phyloP scores from a whole-genome alignment of 2,797 vertebrate genomes.

The Thamnophis elegans region DNA sequence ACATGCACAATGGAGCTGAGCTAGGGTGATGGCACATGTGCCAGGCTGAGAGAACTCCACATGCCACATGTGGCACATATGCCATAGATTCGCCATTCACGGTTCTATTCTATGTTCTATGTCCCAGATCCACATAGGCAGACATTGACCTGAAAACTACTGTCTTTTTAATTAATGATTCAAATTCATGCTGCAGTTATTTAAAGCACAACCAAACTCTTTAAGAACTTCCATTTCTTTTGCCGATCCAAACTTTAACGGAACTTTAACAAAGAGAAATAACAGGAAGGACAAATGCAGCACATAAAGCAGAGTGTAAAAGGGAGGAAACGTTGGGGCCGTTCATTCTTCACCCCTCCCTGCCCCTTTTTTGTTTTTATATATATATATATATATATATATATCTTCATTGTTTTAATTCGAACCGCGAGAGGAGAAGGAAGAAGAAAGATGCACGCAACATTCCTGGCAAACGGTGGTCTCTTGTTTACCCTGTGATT shows the following conservation, averaged over 20 bases:
- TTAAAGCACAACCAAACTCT: conserved; percentile 75
- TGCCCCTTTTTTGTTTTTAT: no score
- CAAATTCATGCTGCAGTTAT: conserved; percentile 74
- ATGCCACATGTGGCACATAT: no score
- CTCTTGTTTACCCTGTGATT: conserved; percentile 14
- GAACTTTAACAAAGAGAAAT: conserved; percentile 72
- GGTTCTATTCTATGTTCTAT: background rate
- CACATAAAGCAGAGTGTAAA: conserved; percentile 54
- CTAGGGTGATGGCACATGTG: no score
- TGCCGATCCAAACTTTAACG: conserved; percentile 78
- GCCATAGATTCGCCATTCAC: no score
- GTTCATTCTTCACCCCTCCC: background rate
- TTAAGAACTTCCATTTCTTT: conserved; percentile 72
- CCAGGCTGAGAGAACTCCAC: no score
- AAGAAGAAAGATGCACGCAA: conserved; percentile 50
- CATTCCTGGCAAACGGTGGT: conserved; percentile 3
- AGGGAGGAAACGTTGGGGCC: conserved; percentile 38
- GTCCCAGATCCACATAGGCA: background rate
- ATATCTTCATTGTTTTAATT: conserved; percentile 34
- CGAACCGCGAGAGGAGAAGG: background rate
- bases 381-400: no score
- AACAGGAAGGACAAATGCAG: conserved; percentile 70
- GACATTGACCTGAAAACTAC: conserved; percentile 31
- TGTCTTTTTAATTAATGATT: conserved; percentile 77
- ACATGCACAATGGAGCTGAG: no score